A percentile compares a stretch with the other conserved stretches of the same genome.
phyloP scores from a whole-genome alignment of 2,797 vertebrate species.

The Myripristis jacobus region DNA sequence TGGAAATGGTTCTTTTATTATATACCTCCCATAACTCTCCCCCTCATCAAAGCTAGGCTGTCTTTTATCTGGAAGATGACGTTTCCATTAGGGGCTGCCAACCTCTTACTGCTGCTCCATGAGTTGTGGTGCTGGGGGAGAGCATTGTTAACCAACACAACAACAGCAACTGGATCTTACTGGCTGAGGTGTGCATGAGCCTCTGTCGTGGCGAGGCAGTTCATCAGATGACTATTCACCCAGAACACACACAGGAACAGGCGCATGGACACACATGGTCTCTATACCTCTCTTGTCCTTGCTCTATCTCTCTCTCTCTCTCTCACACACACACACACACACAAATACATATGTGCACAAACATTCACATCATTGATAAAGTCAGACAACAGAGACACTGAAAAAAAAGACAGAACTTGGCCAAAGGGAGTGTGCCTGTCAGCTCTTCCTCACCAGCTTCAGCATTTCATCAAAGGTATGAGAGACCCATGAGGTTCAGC shows the following conservation, averaged over 20 bases:
- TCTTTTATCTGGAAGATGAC: slow-evolving; percentile 82
- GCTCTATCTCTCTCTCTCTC: too few species aligned
- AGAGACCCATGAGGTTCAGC: slow-evolving; percentile 67
- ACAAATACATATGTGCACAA: slow-evolving; percentile 26
- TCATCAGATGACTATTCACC: slow-evolving; percentile 75
- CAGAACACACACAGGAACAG: slow-evolving; percentile 61
- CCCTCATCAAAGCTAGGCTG: slow-evolving; percentile 75
- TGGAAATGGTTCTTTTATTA: slow-evolving; percentile 81
- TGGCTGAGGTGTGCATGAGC: slow-evolving; percentile 47
- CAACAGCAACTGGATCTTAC: slow-evolving; percentile 63
- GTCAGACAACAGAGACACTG: slow-evolving; percentile 61
- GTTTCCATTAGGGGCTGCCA: slow-evolving; percentile 85
- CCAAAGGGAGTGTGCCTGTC: slow-evolving; percentile 70
- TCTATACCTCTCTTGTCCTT: slow-evolving; percentile 18
- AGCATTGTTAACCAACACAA: slow-evolving; percentile 79
- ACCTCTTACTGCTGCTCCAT: slow-evolving; percentile 75
- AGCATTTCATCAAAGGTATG: slow-evolving; percentile 78
- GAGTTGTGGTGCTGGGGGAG: slow-evolving; percentile 77
- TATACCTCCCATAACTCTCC: slow-evolving; percentile 75
- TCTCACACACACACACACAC: slow-evolving; percentile 42
- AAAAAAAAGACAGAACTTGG: slow-evolving; percentile 58
- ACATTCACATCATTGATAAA: slow-evolving; percentile 69
- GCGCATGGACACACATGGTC: slow-evolving; percentile 30
- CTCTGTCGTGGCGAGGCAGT: slow-evolving; percentile 50
- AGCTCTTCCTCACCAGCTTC: slow-evolving; percentile 65